Evolutionary conservation across 2,113 vertebrate genomes (phyloP).

Genomic region (Carassius gibelio): DNA sequence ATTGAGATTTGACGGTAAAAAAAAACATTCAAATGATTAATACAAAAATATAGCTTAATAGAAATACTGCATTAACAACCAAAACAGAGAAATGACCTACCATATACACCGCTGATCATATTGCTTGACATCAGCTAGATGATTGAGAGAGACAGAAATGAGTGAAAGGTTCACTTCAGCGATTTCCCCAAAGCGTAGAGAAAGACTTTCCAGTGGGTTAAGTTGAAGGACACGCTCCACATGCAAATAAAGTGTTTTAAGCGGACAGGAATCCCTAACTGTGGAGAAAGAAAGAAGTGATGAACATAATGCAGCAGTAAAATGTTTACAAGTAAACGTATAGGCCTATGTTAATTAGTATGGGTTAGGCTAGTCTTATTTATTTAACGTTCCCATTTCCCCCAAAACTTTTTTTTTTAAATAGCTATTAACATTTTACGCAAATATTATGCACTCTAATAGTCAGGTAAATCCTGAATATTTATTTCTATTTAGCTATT

Average conservation of each 20-base stretch:
- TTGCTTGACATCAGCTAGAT: conserved; percentile 82
- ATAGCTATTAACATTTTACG: background rate
- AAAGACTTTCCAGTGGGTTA: background rate
- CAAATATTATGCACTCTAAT: background rate
- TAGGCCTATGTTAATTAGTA: background rate
- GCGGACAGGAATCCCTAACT: background rate
- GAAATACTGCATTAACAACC: background rate
- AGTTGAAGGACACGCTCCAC: conserved; percentile 3
- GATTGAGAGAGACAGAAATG: conserved; percentile 69
- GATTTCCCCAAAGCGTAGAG: conserved; percentile 63
- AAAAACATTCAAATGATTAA: background rate
- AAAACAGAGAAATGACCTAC: conserved; percentile 73
- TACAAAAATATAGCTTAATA: background rate
- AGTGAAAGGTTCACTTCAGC: conserved; percentile 41
- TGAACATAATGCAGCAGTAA: background rate
- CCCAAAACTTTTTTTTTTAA: background rate
- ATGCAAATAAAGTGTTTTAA: conserved; percentile 1
- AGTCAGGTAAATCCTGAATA: background rate
- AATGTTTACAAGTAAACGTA: background rate
- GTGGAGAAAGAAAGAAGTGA: background rate
- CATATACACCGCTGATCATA: conserved; percentile 99
- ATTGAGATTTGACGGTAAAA: background rate
- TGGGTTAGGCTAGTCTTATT: background rate
- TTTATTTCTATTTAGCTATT: background rate
- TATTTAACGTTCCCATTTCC: background rate